Conservation (phyloP, 2,888 invertebrate species). For the Synergus umbraculus region DNA sequence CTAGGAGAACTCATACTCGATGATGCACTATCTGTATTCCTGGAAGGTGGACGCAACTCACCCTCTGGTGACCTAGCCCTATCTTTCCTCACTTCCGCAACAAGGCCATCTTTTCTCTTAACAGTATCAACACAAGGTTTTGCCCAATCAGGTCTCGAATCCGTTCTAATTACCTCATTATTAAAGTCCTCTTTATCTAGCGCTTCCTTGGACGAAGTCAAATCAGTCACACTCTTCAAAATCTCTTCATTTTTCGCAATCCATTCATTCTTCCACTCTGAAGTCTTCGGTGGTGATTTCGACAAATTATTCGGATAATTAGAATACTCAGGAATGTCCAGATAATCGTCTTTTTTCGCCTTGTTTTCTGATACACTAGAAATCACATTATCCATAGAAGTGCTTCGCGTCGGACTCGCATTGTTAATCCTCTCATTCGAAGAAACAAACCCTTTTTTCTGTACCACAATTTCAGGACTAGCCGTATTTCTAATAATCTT, state of each 20-base stretch:
- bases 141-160: constrained; percentile 72
- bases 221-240: constrained; percentile 66
- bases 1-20: constrained; percentile 75
- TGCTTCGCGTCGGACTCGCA: constrained; percentile 64
- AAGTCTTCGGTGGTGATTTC: constrained; percentile 71
- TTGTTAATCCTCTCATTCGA: constrained; percentile 57
- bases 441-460: constrained; percentile 56
- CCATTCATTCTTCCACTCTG: constrained; percentile 74
- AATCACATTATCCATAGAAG: constrained; percentile 63
- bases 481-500: constrained; percentile 48
- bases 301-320: constrained; percentile 63
- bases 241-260: constrained; percentile 73
- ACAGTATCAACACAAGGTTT: constrained; percentile 66
- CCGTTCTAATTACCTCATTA: constrained; percentile 62
- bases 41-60: constrained; percentile 69
- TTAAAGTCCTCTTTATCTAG: constrained; percentile 55
- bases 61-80: constrained; percentile 68
- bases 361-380: constrained; percentile 52
- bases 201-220: constrained; percentile 59
- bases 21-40: constrained; percentile 71
- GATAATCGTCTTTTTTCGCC: constrained; percentile 52
- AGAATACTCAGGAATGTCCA: constrained; percentile 39
- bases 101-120: constrained; percentile 60
- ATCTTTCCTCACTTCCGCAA: constrained; percentile 63
- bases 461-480: constrained; percentile 56